Evolutionary conservation across 2,888 invertebrate genomes (phyloP).

Genomic region (Tenodera sinensis): DNA sequence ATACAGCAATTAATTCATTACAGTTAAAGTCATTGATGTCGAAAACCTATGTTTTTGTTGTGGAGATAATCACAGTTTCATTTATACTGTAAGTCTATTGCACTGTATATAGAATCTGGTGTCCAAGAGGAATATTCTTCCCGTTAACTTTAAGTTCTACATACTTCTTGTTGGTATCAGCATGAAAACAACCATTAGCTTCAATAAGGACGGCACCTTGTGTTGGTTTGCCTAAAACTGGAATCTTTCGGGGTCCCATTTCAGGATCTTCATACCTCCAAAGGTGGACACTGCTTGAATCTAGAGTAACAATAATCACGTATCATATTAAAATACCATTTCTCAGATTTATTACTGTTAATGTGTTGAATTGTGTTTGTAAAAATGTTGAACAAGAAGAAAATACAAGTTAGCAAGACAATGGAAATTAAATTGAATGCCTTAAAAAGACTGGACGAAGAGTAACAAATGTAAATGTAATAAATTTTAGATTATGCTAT

Average conservation of each 20-base stretch:
- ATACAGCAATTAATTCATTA: not conserved
- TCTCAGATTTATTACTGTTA: too few relatives aligned
- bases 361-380: too few relatives aligned
- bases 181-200: constrained; percentile 46
- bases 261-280: constrained; percentile 75
- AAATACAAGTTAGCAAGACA: too few relatives aligned
- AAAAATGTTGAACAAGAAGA: too few relatives aligned
- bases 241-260: constrained; percentile 73
- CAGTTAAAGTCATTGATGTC: not conserved
- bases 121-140: constrained; percentile 2
- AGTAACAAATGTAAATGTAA: too few relatives aligned
- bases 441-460: too few relatives aligned
- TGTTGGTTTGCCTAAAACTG: constrained; percentile 61
- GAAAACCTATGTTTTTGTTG: too few relatives aligned
- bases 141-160: constrained; percentile 20
- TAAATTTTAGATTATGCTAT: too few relatives aligned
- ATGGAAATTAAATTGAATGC: too few relatives aligned
- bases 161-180: constrained; percentile 36
- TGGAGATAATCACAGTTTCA: too few relatives aligned
- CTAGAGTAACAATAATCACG: constrained; percentile 49
- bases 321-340: constrained; percentile 15
- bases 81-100: not conserved
- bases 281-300: constrained; percentile 58
- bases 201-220: constrained; percentile 57
- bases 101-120: constrained; percentile 23